Evolutionary conservation across 2,888 invertebrate species (phyloP).

Genomic region (Macrosiphum euphorbiae): DNA sequence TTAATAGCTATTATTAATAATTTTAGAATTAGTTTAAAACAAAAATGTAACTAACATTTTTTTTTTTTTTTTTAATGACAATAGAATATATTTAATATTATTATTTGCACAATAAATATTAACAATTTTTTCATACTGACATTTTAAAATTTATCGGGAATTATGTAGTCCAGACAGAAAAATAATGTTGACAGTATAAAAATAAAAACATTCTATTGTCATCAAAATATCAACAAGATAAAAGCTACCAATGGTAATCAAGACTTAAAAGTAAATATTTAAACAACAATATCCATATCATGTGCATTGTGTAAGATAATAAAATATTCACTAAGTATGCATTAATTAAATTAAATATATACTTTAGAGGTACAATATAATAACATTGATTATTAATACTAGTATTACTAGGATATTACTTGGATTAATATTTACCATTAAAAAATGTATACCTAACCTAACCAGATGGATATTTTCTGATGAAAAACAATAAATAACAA

Average conservation of each 20-base stretch:
- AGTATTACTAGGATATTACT: not conserved
- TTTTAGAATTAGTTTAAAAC: too few species aligned
- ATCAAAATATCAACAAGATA: not conserved
- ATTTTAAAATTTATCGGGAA: not conserved
- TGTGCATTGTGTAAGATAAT: not conserved
- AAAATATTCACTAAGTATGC: not conserved
- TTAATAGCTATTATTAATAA: too few species aligned
- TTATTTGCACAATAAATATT: not conserved
- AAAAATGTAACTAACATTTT: too few species aligned
- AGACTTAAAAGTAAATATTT: not conserved
- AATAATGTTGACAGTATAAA: not conserved
- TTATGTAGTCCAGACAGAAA: not conserved
- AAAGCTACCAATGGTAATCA: not conserved
- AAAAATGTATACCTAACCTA: not conserved
- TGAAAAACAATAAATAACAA: not conserved
- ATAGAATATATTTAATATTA: not conserved
- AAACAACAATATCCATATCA: not conserved
- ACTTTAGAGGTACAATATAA: not conserved
- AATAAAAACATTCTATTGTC: not conserved
- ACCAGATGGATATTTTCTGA: not conserved
- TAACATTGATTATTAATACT: not conserved
- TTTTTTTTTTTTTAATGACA: too few species aligned
- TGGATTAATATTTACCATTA: not conserved
- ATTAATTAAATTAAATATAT: not conserved
- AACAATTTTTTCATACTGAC: not conserved